phyloP scores from a whole-genome alignment of 2,888 invertebrate species.

The Iselma pallidipennis region DNA sequence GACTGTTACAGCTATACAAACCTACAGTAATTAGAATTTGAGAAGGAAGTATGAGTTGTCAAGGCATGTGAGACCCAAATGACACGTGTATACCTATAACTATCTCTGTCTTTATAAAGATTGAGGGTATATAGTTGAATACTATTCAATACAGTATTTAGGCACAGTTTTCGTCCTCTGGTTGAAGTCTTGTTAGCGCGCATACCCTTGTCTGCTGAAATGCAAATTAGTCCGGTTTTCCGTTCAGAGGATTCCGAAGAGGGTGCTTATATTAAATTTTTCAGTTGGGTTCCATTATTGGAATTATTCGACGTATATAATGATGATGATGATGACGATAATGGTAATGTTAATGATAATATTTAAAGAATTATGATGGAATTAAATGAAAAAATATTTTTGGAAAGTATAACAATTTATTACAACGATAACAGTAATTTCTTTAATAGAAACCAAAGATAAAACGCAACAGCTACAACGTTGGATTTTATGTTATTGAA shows the following conservation, averaged over 20 bases:
- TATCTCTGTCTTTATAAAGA: too few relatives aligned
- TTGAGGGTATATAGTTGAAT: too few relatives aligned
- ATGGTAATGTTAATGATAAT: too few relatives aligned
- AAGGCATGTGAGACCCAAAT: constrained; percentile 15
- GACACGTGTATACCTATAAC: constrained; percentile 16
- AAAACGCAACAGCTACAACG: neutral
- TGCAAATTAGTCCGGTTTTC: constrained; percentile 43
- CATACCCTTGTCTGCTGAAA: too few relatives aligned
- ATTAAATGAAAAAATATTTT: too few relatives aligned
- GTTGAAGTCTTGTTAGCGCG: constrained; percentile 43
- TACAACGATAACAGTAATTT: neutral
- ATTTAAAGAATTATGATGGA: neutral
- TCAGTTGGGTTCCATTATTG: constrained; percentile 21
- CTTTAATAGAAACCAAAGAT: neutral
- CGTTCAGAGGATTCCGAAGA: constrained; percentile 24
- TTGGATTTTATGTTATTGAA: constrained; percentile 1
- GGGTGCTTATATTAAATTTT: constrained; percentile 44
- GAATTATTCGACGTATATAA: too few relatives aligned
- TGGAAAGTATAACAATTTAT: neutral
- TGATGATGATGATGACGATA: too few relatives aligned
- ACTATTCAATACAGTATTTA: constrained; percentile 13
- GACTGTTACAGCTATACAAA: constrained; percentile 39
- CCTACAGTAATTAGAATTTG: constrained; percentile 48
- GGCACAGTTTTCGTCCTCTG: constrained; percentile 26
- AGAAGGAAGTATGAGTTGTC: constrained; percentile 46